Base-by-base conservation (phyloP, 1,140 invertebrate species). In the Zaprionus vittiger region DNA sequence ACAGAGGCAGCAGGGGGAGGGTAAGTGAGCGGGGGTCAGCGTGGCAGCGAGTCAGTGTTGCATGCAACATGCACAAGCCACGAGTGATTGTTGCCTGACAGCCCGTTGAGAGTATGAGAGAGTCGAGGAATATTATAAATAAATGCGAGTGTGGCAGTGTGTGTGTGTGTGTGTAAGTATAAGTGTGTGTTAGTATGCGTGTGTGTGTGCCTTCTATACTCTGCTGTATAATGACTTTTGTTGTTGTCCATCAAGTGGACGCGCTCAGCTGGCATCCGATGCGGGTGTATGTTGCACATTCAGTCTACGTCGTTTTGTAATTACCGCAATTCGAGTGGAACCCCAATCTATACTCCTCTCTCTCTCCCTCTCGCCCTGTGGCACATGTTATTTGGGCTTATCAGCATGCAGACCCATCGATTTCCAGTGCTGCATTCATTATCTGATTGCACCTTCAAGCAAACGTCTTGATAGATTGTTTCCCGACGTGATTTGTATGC, bases 31-130 rank as follows among this genome's bases (percentile, higher is more conserved):
- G 26, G 12, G 52, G 9, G 41, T n/a, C 22, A 52, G 63, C n/a
- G 11, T 28, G 26, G 28, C 17, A 47, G 12, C 5, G 22, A 28
- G 70, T 44, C 57, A 74, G 60, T 72, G 77, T 79, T 79, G 77
- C 77, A 79, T 79, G 77, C 77, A 79, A 79, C 77, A 75, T 76
- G 73, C 73, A 70, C 66, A 79, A 64, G 74, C 75, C 64, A 66
- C 73, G 73, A 79, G 73, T 79, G 77, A 79, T 76, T 79, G 77
- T 67, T 79, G 73, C 66, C 66, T 76, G 77, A 75, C 77, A 79
- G 77, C 72, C 56, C 47, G 65, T 66, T 70, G 73, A 70, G 73
- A 62, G 72, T 34, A 24, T 22, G 28, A n/a, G 49, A 52, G 26
- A 15, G 52, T 20, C 52, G 56, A 56, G 34, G 26, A 66, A 66